Base-by-base conservation (phyloP, 2,888 invertebrate genomes). In the Drosophila fungiperda region DNA sequence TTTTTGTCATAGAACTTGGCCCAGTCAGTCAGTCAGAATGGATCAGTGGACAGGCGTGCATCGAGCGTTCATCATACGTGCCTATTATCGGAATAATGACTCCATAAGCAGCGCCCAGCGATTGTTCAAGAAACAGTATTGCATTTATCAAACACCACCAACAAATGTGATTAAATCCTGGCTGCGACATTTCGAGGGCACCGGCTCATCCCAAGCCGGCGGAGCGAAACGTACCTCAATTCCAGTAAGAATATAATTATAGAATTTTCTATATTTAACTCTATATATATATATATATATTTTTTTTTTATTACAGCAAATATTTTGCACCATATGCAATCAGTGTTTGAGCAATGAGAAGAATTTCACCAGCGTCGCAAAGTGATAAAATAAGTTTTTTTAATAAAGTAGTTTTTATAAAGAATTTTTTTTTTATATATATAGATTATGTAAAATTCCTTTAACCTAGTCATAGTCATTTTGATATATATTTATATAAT, bases 41-140 rank as follows among this genome's bases (percentile, higher is more conserved):
- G 91, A 91, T 80, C 90, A 91, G 88, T 91, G 91, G 91, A 91
- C 92, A 76, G 91, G 91, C 73, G 92, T 91, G 67, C 91, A 91
- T 84, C 92, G 91, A 12, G 91, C 91, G 45, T 91, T 89, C 55
- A 76, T 91, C 57, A 90, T 91, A 29, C 87, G 89, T 35, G 78
- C 92, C 57, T 91, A 91, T 59, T 91, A 91, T 61, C 90, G 90
- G 75, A 91, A 90, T 50, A 90, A 90, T 62, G 91, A 91, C 74
- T 91, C 91, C 60, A 89, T 90, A 42, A 85, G 81, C 55, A 71
- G 78, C 20, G 92, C 92, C 2, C 91, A 91, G 75, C 73, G 92
- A n/a, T 53, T 88, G 29, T 91, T 91, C 3, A 92, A 92, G 66
- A 83, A 92, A 36, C 91, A 91, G 65, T 91, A 90, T 29, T 88